Evolutionary conservation across 2,797 vertebrate species (phyloP), one percentile per base, ranked within the genome.

Genomic region (Sandelia bainsii): DNA sequence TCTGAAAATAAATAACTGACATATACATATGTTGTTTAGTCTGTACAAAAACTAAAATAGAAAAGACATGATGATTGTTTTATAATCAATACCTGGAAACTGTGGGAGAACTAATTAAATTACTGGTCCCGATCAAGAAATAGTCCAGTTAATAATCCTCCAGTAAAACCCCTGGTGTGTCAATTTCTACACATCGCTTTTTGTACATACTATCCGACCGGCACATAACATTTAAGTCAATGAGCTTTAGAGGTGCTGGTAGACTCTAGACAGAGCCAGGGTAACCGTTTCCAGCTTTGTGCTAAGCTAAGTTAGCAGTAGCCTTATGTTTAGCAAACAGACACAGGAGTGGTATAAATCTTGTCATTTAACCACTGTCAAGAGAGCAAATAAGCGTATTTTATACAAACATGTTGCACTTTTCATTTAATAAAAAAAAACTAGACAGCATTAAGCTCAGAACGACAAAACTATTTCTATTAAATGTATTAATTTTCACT

Each of bases 401-500:
- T 14, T 42, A 42, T 7, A 8, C 5, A 58, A 58, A 32, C 37
- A 25, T 16, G 23, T 52, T 20, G 44, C 69, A 19, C 22, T n/a
- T 23, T 27, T 40, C 5, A 8, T 25, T 57, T 45, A 6, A 49
- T 40, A 45, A 59, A 4, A 68, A 69, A 16, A 44, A 51, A 59
- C 16, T 2, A 8, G 3, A n/a, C 23, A 57, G 10, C 11, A 62
- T n/a, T 23, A 1, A 63, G 8, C 3, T 39, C 37, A 62, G 22
- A 12, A 10, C 27, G 48, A 9, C 19, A 48, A 7, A 27, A 29
- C n/a, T 64, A 71, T 48, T 66, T 11, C 48, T 49, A 44, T 69
- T 52, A 14, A 14, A n/a, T 19, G 27, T 63, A 64, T 86, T 66
- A 0, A 56, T 65, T 75, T 48, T 66, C 9, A 53, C 65, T 65